Percentiles rank a stretch among this genome's conserved stretches.
phyloP scores from a whole-genome alignment of 2,888 invertebrate species.

The Bhutanitis thaidina region DNA sequence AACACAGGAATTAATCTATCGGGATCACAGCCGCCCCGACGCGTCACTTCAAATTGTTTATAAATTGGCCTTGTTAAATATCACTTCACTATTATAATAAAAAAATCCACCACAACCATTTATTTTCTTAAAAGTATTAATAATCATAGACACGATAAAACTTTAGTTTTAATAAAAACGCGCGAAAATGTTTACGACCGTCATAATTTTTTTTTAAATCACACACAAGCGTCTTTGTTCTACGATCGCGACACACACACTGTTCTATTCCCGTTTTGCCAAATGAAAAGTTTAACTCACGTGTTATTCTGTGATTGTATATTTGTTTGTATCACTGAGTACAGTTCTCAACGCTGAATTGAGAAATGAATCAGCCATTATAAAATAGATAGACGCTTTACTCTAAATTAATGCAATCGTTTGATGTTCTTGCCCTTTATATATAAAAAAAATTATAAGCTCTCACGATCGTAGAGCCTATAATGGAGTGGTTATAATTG shows the following conservation, averaged over 20 bases:
- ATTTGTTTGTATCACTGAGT: slow-evolving; percentile 31
- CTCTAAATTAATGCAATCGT: background rate
- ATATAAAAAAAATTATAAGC: too few relatives aligned
- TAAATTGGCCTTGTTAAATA: background rate
- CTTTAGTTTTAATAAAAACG: slow-evolving; percentile 21
- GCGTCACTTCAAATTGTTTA: slow-evolving; percentile 6
- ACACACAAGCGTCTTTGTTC: slow-evolving; percentile 47
- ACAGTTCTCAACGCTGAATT: background rate
- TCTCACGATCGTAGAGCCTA: too few relatives aligned
- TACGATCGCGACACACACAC: slow-evolving; percentile 52
- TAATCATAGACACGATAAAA: background rate
- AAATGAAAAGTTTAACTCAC: slow-evolving; percentile 50
- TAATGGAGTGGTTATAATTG: too few relatives aligned
- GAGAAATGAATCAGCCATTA: background rate
- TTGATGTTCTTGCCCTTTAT: too few relatives aligned
- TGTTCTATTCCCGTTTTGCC: slow-evolving; percentile 63
- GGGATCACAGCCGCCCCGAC: slow-evolving; percentile 26
- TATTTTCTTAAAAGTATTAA: background rate
- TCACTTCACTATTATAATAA: slow-evolving; percentile 27
- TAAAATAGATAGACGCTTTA: background rate
- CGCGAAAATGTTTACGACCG: slow-evolving; percentile 33
- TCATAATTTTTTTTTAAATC: slow-evolving; percentile 31
- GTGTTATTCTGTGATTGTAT: slow-evolving; percentile 40
- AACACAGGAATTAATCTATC: slow-evolving; percentile 24
- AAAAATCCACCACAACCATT: background rate